Evolutionary conservation across 2,888 invertebrate species (phyloP), one percentile per base, ranked within the genome.

Genomic region (Lithophane socia): DNA sequence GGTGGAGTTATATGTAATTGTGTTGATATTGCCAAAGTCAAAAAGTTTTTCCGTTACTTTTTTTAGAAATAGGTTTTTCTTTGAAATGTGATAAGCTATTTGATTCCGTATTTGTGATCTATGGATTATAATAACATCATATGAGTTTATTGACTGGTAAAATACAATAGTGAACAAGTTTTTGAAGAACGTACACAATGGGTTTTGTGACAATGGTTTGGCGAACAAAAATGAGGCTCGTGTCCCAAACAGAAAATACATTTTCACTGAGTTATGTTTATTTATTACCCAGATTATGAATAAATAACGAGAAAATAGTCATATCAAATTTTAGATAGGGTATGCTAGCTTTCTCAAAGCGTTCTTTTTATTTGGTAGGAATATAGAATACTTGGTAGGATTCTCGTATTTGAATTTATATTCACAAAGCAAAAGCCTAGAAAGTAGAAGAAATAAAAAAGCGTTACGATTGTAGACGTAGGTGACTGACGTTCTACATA

Each of bases 1-100:
- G 90, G 92, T 85, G 84, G 92, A 88, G 89, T 93, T 92, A 92
- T 93, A 92, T 90, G 86, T 88, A 84, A 86, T 82, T 84, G 81
- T 88, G 81, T 87, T 77, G 76, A 80, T 77, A 85, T 85, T 86
- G 83, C 75, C 77, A 82, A 73, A 71, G 65, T 72, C 9, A 54
- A 49, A 58, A 73, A 77, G 70, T 86, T 81, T 80, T 81, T 79
- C 75, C 58, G 44, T 37, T 54, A 21, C 16, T 79, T 54, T 80
- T 71, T 69, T 54, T 60, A 42, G 8, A 29, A 65, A 69, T 78
- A n/a, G 42, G 63, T 85, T 85, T 72, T 81, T 52, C 37, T 71
- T 37, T 80, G 66, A 80, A 81, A 83, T 82, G 80, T 77, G 83
- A 84, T 84, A 78, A 80, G 70, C 21, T 61, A 65, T 87, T 88